phyloP scores from a whole-genome alignment of 2,888 invertebrate species.

The Lampropteryx suffumata region DNA sequence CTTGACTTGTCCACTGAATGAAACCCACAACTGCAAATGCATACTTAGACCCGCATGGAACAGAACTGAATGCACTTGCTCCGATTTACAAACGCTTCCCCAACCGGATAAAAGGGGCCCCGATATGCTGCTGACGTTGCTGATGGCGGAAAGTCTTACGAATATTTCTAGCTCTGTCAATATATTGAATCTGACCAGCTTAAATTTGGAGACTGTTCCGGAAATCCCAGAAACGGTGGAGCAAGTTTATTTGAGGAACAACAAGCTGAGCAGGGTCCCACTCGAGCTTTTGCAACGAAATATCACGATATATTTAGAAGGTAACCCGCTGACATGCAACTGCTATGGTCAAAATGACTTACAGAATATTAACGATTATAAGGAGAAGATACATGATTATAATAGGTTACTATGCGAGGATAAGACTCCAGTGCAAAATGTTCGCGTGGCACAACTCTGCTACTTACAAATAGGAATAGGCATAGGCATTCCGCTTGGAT shows the following conservation, averaged over 20 bases:
- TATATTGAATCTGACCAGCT: constrained; percentile 1
- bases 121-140: constrained; percentile 7
- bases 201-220: constrained; percentile 3
- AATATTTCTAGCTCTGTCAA: constrained; percentile 5
- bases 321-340: constrained; percentile 29
- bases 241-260: constrained; percentile 23
- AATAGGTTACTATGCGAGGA: background rate
- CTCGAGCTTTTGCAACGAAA: constrained; percentile 7
- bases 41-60: constrained; percentile 10
- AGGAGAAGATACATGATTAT: background rate
- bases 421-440: no score
- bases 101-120: background rate
- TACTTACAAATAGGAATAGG: no score
- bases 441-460: no score
- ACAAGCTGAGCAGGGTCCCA: constrained; percentile 13
- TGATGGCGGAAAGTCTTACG: background rate
- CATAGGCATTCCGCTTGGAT: no score
- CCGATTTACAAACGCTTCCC: constrained; percentile 3
- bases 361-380: constrained; percentile 1
- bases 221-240: constrained; percentile 4
- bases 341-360: constrained; percentile 21
- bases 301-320: constrained; percentile 4
- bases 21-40: constrained; percentile 9
- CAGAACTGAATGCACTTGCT: constrained; percentile 21
- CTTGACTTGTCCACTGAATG: constrained; percentile 18